Conservation (phyloP, 2,113 vertebrate genomes). For the Panurus biarmicus region DNA sequence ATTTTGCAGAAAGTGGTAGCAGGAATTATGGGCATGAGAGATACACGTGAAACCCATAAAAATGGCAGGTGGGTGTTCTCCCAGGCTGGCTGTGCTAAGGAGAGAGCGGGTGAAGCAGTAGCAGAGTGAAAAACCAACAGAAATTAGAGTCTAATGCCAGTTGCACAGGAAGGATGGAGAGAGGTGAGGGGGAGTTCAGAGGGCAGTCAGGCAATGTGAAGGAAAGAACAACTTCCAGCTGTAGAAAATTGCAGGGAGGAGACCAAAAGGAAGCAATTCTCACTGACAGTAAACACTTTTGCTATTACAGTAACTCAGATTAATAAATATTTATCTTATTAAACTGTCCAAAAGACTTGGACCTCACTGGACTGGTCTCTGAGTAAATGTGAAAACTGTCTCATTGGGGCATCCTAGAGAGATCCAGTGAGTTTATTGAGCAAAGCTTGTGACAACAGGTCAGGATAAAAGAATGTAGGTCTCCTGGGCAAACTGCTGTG, state of each 20-base stretch:
- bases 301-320: slow-evolving; percentile 1
- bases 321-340: slow-evolving; percentile 40
- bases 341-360: neutral
- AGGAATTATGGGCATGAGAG: neutral
- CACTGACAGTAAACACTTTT: neutral
- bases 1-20: neutral
- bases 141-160: neutral
- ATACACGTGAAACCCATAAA: neutral
- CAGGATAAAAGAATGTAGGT: neutral
- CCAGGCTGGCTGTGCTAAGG: neutral
- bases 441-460: neutral
- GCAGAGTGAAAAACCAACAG: neutral
- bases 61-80: neutral
- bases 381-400: neutral
- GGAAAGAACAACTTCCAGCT: slow-evolving; percentile 44
- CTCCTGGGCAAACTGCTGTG: neutral
- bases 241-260: slow-evolving; percentile 41
- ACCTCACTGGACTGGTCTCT: neutral
- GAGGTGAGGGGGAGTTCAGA: slow-evolving; percentile 36
- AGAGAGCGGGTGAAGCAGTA: neutral
- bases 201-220: slow-evolving; percentile 9
- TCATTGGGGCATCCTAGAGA: neutral
- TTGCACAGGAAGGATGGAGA: slow-evolving; percentile 32
- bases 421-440: neutral
- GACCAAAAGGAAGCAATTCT: slow-evolving; percentile 45